These are phyloP conservation scores for Desmophyllum pertusum DNA, from an alignment of 92 coral and sea anemone genomes.

Conservation along the genomic window DNA sequence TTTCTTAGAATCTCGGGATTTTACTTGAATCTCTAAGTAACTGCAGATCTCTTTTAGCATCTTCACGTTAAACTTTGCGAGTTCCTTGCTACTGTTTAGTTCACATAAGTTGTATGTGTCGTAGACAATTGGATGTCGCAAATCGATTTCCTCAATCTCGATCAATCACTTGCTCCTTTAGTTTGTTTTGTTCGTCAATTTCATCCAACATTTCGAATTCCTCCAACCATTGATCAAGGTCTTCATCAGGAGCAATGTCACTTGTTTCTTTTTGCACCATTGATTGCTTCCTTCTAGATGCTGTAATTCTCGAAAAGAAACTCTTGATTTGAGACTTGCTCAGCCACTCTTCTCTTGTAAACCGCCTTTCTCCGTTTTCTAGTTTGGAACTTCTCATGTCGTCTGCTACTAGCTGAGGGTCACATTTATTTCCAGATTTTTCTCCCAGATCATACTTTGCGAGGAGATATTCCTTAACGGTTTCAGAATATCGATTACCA, in stretches of 20 bases:
- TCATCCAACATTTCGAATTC: constrained; percentile 29
- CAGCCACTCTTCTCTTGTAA: constrained; percentile 42
- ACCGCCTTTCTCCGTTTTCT: constrained; percentile 29
- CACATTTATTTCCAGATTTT: constrained; percentile 42
- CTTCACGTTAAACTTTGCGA: constrained; percentile 32
- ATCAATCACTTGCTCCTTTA: neutral
- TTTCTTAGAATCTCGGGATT: constrained; percentile 30
- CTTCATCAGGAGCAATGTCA: constrained; percentile 20
- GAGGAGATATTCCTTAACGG: constrained; percentile 14
- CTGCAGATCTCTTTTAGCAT: constrained; percentile 33
- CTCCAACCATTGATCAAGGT: constrained; percentile 28
- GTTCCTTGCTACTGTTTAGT: neutral
- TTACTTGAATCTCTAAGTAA: constrained; percentile 23
- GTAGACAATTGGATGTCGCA: constrained; percentile 9
- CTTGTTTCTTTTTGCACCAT: constrained; percentile 16
- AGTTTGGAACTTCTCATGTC: constrained; percentile 40
- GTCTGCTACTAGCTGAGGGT: constrained; percentile 38
- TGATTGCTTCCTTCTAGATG: constrained; percentile 37
- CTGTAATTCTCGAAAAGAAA: constrained; percentile 34
- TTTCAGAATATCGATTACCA: constrained; percentile 35
- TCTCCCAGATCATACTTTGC: constrained; percentile 46
- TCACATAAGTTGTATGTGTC: constrained; percentile 25
- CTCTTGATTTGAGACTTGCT: constrained; percentile 36
- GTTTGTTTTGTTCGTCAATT: constrained; percentile 3
- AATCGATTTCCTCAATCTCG: neutral